Percentiles rank a stretch among this genome's conserved stretches.
phyloP scores from a whole-genome alignment of 2,888 invertebrate species.

The Luperina nickerlii region DNA sequence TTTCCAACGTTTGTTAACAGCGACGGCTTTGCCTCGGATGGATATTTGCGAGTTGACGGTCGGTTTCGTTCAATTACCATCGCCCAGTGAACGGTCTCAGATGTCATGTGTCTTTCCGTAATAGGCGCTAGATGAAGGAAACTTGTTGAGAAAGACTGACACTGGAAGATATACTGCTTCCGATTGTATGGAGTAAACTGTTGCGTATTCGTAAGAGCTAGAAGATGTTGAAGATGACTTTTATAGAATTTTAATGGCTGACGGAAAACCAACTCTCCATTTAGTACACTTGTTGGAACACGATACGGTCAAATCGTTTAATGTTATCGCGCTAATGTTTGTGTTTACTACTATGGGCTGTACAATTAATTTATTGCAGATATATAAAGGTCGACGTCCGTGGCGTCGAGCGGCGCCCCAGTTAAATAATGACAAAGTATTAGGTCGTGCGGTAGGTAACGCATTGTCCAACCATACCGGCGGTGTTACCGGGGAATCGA shows the following conservation, averaged over 20 bases:
- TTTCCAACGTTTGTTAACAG: constrained; percentile 82
- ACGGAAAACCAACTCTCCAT: constrained; percentile 17
- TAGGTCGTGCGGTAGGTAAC: constrained; percentile 57
- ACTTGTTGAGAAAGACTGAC: constrained; percentile 33
- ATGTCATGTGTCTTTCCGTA: constrained; percentile 62
- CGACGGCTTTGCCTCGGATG: constrained; percentile 51
- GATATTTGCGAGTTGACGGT: constrained; percentile 63
- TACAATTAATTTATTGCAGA: constrained; percentile 60
- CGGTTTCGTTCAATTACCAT: constrained; percentile 70
- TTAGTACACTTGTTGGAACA: constrained; percentile 13
- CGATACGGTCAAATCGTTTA: constrained; percentile 20
- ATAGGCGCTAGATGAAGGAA: constrained; percentile 43
- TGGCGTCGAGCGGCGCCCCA: constrained; percentile 51
- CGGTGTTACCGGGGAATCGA: constrained; percentile 60
- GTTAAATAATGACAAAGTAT: constrained; percentile 67
- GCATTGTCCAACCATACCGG: constrained; percentile 61
- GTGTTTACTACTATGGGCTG: constrained; percentile 36
- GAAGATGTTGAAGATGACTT: not conserved
- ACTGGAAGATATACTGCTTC: constrained; percentile 27
- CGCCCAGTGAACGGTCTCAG: constrained; percentile 59
- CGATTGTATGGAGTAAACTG: constrained; percentile 11
- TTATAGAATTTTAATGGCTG: constrained; percentile 4
- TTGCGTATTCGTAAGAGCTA: constrained; percentile 6
- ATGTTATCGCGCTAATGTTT: constrained; percentile 37
- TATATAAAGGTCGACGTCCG: constrained; percentile 65